A percentile compares a stretch with the other conserved stretches of the same genome.
Evolutionary conservation across 2,888 invertebrate species (phyloP).

Genomic region (Meloe dianella): DNA sequence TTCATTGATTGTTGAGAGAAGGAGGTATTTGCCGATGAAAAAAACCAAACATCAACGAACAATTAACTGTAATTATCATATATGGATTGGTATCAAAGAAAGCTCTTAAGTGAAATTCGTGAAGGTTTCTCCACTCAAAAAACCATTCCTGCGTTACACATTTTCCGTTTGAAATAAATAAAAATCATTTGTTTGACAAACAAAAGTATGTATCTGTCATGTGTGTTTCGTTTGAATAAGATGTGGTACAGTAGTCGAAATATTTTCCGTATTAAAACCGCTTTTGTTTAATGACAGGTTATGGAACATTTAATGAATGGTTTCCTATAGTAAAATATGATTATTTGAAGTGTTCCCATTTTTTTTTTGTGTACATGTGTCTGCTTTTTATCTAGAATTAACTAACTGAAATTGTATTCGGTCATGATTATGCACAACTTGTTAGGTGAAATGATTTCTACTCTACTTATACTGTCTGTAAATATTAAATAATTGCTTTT

Average conservation of each 20-base stretch:
- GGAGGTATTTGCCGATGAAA: slow-evolving; percentile 2
- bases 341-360: neutral
- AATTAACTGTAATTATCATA: slow-evolving; percentile 2
- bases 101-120: slow-evolving; percentile 9
- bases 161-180: neutral
- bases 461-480: neutral
- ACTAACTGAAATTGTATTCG: neutral
- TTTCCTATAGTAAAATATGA: neutral
- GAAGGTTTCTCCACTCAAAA: neutral
- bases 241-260: neutral
- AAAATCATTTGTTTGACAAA: neutral
- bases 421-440: neutral
- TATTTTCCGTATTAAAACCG: neutral
- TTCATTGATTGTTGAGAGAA: neutral
- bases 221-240: neutral
- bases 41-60: slow-evolving; percentile 7
- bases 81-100: neutral
- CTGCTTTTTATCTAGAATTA: neutral
- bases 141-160: too few relatives aligned
- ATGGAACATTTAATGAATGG: neutral
- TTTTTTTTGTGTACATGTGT: neutral
- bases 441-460: slow-evolving; percentile 7
- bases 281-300: slow-evolving; percentile 12
- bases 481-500: slow-evolving; percentile 1
- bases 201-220: neutral